Evolutionary conservation across 2,113 vertebrate species (phyloP).

Genomic region (Okapia johnstoni): DNA sequence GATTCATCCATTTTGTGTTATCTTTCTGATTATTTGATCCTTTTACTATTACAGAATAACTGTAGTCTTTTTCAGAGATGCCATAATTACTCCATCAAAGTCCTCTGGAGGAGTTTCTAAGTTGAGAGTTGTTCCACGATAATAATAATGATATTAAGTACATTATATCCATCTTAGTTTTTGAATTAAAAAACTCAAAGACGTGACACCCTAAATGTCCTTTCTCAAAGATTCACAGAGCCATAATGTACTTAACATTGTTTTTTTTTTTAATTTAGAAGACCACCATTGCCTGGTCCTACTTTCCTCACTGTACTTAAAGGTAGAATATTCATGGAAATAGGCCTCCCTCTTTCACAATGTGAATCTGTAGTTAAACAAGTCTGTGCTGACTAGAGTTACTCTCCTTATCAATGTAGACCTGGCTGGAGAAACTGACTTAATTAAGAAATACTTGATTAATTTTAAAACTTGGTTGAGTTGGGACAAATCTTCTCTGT

Average conservation of each 20-base stretch:
- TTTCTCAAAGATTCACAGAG: not conserved
- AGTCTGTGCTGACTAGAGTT: not conserved
- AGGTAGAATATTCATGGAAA: not conserved
- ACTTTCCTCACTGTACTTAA: not conserved
- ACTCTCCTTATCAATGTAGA: not conserved
- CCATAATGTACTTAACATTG: not conserved
- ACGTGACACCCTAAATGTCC: not conserved
- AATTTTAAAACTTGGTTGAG: not conserved
- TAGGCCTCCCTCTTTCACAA: not conserved
- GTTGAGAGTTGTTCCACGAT: not conserved
- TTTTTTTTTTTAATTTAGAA: not conserved
- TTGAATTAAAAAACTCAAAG: not conserved
- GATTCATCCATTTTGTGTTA: not conserved
- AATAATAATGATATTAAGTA: not conserved
- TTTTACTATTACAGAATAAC: not conserved
- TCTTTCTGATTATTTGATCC: constrained; percentile 1
- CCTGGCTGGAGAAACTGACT: not conserved
- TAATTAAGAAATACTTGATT: not conserved
- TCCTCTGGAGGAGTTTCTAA: not conserved
- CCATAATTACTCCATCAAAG: constrained; percentile 24
- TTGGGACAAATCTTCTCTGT: not conserved
- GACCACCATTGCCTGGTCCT: not conserved
- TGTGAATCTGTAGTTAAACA: constrained; percentile 11
- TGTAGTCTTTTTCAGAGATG: not conserved
- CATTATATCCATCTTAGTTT: not conserved